Percentiles rank a stretch among this genome's conserved stretches.
These are phyloP conservation scores for Oryzias dopingdopingensis DNA, from an alignment of 2,797 vertebrate species.

Conservation along the genomic window DNA sequence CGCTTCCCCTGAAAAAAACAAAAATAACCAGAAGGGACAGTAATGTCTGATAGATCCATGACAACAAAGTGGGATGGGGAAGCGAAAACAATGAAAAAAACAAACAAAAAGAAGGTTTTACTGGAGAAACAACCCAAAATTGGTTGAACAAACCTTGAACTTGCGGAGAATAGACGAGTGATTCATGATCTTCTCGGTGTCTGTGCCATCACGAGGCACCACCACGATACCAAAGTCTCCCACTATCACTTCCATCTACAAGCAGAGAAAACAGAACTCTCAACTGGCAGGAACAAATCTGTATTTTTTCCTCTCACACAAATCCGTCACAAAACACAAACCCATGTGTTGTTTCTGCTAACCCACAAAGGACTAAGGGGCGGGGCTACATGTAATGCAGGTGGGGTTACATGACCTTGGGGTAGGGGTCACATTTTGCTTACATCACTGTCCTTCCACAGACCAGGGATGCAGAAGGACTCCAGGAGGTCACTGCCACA, in stretches of 20 bases:
- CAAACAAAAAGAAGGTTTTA: background rate
- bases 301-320: no score
- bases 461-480: constrained; percentile 97
- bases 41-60: no score
- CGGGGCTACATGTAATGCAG: constrained; percentile 4
- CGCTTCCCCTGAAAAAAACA: no score
- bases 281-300: background rate
- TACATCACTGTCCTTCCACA: constrained; percentile 98
- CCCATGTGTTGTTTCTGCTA: background rate
- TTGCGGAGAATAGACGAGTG: constrained; percentile 96
- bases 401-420: background rate
- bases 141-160: constrained; percentile 73
- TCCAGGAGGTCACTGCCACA: constrained; percentile 97
- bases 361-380: constrained; percentile 4
- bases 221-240: constrained; percentile 97
- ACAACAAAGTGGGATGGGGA: no score
- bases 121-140: background rate
- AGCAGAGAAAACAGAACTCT: constrained; percentile 7
- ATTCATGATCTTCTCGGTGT: constrained; percentile 95
- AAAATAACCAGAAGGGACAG: no score
- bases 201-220: constrained; percentile 90
- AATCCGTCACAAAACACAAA: no score
- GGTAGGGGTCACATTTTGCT: constrained; percentile 68
- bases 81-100: no score
- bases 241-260: constrained; percentile 96